These are phyloP conservation scores for Protaetia brevitarsis DNA, from an alignment of 1,140 invertebrate genomes.

Conservation along the genomic window DNA sequence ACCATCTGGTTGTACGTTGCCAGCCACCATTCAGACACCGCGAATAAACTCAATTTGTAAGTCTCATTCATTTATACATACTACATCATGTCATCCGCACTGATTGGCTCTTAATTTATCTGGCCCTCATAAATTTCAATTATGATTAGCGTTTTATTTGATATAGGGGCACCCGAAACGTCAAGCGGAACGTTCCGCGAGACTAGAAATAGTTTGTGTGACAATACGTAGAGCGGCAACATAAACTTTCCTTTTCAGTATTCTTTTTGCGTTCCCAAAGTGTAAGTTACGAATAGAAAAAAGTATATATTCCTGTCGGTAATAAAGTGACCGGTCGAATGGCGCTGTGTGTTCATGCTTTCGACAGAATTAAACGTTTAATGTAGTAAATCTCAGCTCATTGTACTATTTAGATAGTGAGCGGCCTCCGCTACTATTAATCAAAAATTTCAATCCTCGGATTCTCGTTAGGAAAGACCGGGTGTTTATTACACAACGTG, in stretches of 20 bases:
- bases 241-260: background rate
- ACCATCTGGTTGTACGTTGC: constrained; percentile 28
- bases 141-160: constrained; percentile 24
- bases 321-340: background rate
- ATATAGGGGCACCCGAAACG: constrained; percentile 5
- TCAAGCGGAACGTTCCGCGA: background rate
- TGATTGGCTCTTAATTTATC: constrained; percentile 33
- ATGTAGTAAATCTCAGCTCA: background rate
- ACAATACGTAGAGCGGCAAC: background rate
- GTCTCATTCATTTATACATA: constrained; percentile 30
- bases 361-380: constrained; percentile 11
- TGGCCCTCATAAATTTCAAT: constrained; percentile 32
- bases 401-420: background rate
- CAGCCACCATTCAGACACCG: constrained; percentile 27
- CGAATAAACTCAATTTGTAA: constrained; percentile 34
- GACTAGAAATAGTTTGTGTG: background rate
- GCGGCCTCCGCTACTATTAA: background rate
- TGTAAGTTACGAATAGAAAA: background rate
- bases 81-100: constrained; percentile 27
- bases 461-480: background rate
- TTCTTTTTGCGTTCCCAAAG: background rate
- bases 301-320: constrained; percentile 11
- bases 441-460: background rate
- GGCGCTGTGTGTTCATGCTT: background rate
- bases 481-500: constrained; percentile 3